phyloP scores from a whole-genome alignment of 2,888 invertebrate species.

The Noctua janthina region DNA sequence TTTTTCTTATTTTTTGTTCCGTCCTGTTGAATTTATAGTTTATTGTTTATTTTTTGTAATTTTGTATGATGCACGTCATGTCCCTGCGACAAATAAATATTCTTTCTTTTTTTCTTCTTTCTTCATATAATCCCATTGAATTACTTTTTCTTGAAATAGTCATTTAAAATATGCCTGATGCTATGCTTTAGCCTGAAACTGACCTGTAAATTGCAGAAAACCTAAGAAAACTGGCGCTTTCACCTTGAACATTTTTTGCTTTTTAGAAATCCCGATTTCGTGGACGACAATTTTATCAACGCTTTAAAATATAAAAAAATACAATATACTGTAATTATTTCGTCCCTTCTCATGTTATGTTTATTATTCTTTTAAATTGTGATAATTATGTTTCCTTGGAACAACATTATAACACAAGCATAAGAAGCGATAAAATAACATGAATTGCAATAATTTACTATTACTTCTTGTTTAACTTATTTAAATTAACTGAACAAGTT shows the following conservation, averaged over 20 bases:
- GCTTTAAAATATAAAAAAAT: not conserved
- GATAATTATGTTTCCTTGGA: not conserved
- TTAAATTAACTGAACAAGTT: not conserved
- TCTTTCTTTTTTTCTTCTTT: no score
- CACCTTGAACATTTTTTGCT: not conserved
- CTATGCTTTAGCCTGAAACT: no score
- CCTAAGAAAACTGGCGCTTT: no score
- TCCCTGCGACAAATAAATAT: no score
- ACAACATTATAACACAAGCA: not conserved
- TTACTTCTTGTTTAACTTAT: not conserved
- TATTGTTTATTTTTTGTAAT: no score
- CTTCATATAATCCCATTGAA: no score
- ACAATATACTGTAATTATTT: slow-evolving; percentile 11
- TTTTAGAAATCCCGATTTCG: not conserved
- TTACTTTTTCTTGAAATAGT: no score
- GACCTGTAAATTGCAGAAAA: no score
- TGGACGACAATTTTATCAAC: not conserved
- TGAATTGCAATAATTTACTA: not conserved
- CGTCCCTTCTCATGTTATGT: not conserved
- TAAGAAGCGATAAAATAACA: slow-evolving; percentile 25
- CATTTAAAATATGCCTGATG: no score
- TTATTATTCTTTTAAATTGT: not conserved
- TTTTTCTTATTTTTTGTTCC: no score
- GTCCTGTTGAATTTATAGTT: no score
- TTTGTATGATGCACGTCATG: no score